Evolutionary conservation across 2,797 vertebrate genomes (phyloP), one percentile per base, ranked within the genome.

Genomic region (Botia almorhae): DNA sequence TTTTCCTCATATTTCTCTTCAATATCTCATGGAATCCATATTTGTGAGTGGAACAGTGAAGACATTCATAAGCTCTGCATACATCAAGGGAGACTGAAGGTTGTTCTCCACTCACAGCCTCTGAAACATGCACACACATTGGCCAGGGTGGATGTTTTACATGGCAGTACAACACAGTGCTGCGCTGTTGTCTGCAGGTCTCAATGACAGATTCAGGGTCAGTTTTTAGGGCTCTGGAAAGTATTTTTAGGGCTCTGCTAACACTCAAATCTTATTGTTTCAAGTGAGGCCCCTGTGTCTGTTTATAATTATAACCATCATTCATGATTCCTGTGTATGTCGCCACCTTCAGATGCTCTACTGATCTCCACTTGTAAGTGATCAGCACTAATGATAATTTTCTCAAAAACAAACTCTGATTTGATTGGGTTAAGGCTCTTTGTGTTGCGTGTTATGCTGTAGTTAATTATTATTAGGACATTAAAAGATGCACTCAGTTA

Each of bases 231-330:
- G 23, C 23, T 26, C 23, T 26, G 23, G 23, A 26, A 26, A 26
- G 23, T 26, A 26, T 26, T 26, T 26, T 26, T 26, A 26, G 23
- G 23, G 23, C 23, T 74, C 75, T 76, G 63, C 48, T 29, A 21
- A 23, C 19, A 33, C 71, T 56, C 23, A 68, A 60, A 51, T 68
- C 69, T 60, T 65, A 58, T 80, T 80, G 26, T 80, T 76, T 67
- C 26, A 48, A 17, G 53, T 55, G 10, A 69, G 16, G n/a, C 26
- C 51, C 51, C 63, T 33, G 21, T 46, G 11, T 61, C n/a, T 60
- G 33, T 69, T 65, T 50, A 60, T 78, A 21, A 53, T 39, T 46
- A 48, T 29, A 39, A 50, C 19, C 48, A 7, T 19, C 50, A 48
- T 36, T 13, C 36, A 16, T 29, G 46, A 53, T 58, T 77, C 17